Evolutionary conservation across 2,888 invertebrate genomes (phyloP).

Genomic region (Neoaliturus tenellus): DNA sequence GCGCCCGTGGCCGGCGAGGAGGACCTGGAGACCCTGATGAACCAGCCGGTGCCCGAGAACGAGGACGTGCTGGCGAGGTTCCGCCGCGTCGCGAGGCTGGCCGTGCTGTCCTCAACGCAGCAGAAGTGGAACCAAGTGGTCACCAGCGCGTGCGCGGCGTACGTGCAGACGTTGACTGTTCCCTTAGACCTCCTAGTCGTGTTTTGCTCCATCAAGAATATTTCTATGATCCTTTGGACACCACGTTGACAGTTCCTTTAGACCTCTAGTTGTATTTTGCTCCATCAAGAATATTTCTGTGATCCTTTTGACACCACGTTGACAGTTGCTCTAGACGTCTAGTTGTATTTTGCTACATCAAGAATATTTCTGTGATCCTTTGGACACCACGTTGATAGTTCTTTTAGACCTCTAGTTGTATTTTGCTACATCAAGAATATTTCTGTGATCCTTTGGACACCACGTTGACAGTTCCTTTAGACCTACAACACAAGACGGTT

Average conservation of each 20-base stretch:
- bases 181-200: no score
- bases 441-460: no score
- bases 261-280: neutral
- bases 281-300: no score
- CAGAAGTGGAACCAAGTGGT: constrained; percentile 87
- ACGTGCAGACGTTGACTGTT: constrained; percentile 70
- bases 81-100: constrained; percentile 84
- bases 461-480: no score
- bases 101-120: constrained; percentile 81
- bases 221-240: no score
- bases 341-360: no score
- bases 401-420: neutral
- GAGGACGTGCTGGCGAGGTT: constrained; percentile 82
- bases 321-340: neutral
- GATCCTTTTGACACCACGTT: no score
- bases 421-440: no score
- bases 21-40: constrained; percentile 72
- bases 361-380: no score
- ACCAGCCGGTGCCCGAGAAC: constrained; percentile 72
- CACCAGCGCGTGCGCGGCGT: constrained; percentile 76
- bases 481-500: no score
- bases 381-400: no score
- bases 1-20: constrained; percentile 82
- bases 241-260: no score
- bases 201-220: neutral